Base-by-base conservation (phyloP, 1,140 invertebrate genomes). In the Brachionus asplanchnoidis region DNA sequence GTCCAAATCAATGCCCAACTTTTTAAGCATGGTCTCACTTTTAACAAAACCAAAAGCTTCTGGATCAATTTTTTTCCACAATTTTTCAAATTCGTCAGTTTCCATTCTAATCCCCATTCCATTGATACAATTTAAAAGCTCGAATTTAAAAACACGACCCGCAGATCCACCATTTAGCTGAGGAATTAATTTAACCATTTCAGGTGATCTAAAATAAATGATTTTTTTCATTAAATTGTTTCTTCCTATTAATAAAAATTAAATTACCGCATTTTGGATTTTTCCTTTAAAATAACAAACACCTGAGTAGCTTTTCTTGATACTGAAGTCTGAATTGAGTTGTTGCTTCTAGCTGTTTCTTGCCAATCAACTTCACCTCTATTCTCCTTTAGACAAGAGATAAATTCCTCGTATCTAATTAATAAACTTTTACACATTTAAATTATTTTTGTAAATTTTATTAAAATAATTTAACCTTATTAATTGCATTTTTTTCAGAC, bases 1-100 rank as follows among this genome's bases (percentile, higher is more conserved):
- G 11, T 82, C 79, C 23, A 82, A 65, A 9, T 65, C 79, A 5
- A 77, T 77, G n/a, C 79, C 79, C 3, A 82, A 28, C 3, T 56
- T 36, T 68, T 82, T 82, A 5, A 82, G 23, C 5, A 82, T 36
- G 0, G 12, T 14, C 26, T 82, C 79, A 23, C 53, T 68, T 11
- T 60, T 44, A 7, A 82, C 79, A 82, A 65, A 82, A n/a, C 79
- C 79, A 36, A 56, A 28, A 4, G 23, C 42, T 20, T 65, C 79
- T 40, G 23, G 46, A 56, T 84, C 66, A 17, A 70, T 73, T 70
- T 86, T 89, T 70, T 86, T 79, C 88, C 88, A 90, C 3, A 90
- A 86, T 86, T 88, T 89, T 11, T 90, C 88, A 85, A 89, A 89
- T 84, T 90, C 89, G 4, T 85, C 78, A 44, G 88, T 87, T 28